Base-by-base conservation (phyloP, 2,797 vertebrate species). In the Percopsis omiscomaycus region DNA sequence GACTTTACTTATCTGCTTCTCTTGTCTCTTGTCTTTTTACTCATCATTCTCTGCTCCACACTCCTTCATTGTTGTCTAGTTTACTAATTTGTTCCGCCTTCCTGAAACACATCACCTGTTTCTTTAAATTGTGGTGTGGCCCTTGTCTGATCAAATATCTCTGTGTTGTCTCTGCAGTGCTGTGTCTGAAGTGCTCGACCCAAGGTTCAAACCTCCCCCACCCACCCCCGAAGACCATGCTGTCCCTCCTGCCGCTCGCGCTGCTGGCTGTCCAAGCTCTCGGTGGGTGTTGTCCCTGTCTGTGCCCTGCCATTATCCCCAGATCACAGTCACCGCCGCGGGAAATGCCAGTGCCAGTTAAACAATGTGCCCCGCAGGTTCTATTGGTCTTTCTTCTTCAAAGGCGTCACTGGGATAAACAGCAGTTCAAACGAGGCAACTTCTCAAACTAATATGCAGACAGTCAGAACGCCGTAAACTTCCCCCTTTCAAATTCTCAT, bases 211-310 rank as follows among this genome's bases (percentile, higher is more conserved):
- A 66, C 82, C 81, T 72, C 66, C 22, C 53, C n/a, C 52, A 37
- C 54, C 45, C 30, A 6, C 71, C 67, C 67, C 27, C 56, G 79
- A 79, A 81, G 75, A 86, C 62, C 80, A 92, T 92, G 91, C 80
- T 90, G 75, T 68, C 78, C 74, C 75, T 91, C 72, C 86, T 92
- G 84, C 78, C 92, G 75, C 61, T 72, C 13, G 47, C 71, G 15
- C 78, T 92, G 78, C 84, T 92, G 79, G 83, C 81, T 27, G 56
- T 87, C 64, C 86, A 84, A 65, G 75, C 86, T 65, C 73, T 82
- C 73, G 91, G 92, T 92, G 81, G 81, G 91, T 93, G 73, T 78
- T 37, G 3, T 68, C 54, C 55, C 60, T 63, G 56, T 45, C 54
- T 37, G 1, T 74, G 56, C 68, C 73, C 75, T 66, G 53, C 78